Evolutionary conservation across 2,797 vertebrate genomes (phyloP), one percentile per base, ranked within the genome.

Genomic region (Acrossocheilus wenchowensis): DNA sequence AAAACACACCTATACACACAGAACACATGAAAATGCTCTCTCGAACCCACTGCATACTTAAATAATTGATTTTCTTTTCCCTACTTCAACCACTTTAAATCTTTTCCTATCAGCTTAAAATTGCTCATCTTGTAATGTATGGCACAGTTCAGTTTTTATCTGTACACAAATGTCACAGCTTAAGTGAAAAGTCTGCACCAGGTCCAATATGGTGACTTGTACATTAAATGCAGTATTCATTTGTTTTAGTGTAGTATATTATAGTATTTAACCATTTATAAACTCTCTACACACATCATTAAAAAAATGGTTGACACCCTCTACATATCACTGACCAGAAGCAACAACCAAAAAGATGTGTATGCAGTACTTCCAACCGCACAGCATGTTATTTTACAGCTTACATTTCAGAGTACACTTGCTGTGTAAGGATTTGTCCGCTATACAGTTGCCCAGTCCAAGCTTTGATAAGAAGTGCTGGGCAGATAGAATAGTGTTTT

Each of bases 1-100:
- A 36, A 89, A 57, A 87, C 82, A 86, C 54, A 73, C 72, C 48
- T 30, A 78, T 45, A 68, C 54, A 62, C 15, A 30, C 5, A 17
- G 15, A 36, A 45, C 68, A 71, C 62, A 41, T 52, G 50, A 52
- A 52, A 54, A n/a, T 75, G 74, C 43, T 77, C 80, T 91, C 74
- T 69, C 45, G 12, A 45, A 78, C 4, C 26, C 41, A 83, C 83
- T 78, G 23, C 77, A 26, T 57, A n/a, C 75, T 15, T 60, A 41
- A 78, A 78, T n/a, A 11, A 78, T 41, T 57, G 21, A 54, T 26
- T 54, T 52, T 23, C 9, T 36, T 77, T 73, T 0, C 3, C 6
- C 17, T 77, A 11, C 19, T 54, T 54, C 9, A 21, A 36, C 19
- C 30, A 54, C 48, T 23, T 21, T 54, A 77, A 52, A 52, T 52